Evolutionary conservation across 2,113 vertebrate species (phyloP).

Genomic region (Bostrychus sinensis): DNA sequence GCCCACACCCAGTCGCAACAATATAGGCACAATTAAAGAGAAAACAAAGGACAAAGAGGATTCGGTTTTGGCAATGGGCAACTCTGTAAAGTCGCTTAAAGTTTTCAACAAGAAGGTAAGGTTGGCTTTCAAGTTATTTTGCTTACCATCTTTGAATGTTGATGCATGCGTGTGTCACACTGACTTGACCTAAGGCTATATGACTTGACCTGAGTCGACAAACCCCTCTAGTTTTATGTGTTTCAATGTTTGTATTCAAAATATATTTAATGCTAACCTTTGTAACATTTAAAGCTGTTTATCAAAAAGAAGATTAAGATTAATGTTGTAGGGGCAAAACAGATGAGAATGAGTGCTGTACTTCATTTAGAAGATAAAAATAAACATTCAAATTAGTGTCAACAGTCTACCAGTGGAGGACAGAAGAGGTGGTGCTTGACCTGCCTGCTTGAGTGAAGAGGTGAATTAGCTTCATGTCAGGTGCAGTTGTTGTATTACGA

Average conservation of each 20-base stretch:
- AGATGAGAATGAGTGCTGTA: background rate
- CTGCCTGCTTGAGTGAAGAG: background rate
- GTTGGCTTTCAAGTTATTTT: constrained; percentile 49
- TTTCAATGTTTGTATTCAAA: background rate
- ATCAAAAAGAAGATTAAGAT: background rate
- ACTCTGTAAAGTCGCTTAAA: constrained; percentile 97
- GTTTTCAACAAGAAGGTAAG: constrained; percentile 97
- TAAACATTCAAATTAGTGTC: background rate
- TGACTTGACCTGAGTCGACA: background rate
- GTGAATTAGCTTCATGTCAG: constrained; percentile 22
- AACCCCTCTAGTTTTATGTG: background rate
- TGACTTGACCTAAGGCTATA: background rate
- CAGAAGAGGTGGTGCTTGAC: constrained; percentile 7
- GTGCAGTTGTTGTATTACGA: constrained; percentile 19
- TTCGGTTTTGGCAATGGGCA: constrained; percentile 87
- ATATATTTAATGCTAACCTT: background rate
- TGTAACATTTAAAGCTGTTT: background rate
- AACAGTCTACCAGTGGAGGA: background rate
- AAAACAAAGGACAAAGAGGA: constrained; percentile 66
- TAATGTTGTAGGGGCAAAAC: background rate
- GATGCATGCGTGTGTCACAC: constrained; percentile 55
- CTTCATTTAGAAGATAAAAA: background rate
- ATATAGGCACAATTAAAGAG: constrained; percentile 55
- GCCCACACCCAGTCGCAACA: constrained; percentile 45
- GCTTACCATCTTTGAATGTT: constrained; percentile 29